phyloP scores from a whole-genome alignment of 2,888 invertebrate species.

The Willowsia nigromaculata region DNA sequence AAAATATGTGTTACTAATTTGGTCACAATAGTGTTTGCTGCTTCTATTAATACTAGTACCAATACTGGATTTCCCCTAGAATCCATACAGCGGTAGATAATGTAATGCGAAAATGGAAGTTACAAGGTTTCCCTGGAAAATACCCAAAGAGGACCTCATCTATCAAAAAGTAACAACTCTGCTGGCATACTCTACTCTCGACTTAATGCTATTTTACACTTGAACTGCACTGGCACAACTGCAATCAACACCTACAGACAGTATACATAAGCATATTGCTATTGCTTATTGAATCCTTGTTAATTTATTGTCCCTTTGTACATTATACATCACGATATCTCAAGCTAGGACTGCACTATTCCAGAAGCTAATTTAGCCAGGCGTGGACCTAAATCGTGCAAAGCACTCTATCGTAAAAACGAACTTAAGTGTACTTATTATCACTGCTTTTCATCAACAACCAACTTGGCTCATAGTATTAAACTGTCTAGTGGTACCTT shows the following conservation, averaged over 20 bases:
- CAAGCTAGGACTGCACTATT: neutral
- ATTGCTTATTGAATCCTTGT: constrained; percentile 54
- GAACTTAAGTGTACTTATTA: neutral
- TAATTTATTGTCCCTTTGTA: constrained; percentile 55
- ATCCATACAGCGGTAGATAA: no score
- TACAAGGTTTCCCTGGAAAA: neutral
- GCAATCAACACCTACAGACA: neutral
- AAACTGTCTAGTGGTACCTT: neutral
- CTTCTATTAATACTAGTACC: no score
- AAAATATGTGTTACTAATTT: neutral
- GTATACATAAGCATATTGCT: neutral
- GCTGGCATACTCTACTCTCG: no score
- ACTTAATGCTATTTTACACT: neutral
- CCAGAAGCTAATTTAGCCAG: neutral
- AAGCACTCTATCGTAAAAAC: neutral
- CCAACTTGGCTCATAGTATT: neutral
- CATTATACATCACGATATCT: constrained; percentile 30
- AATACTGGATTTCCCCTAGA: no score
- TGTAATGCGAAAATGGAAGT: no score
- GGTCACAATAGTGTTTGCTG: neutral
- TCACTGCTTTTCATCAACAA: constrained; percentile 26
- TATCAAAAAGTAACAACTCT: neutral
- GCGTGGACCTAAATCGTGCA: neutral
- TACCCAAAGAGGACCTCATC: neutral
- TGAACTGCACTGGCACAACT: neutral